Conservation (phyloP, 2,888 invertebrate genomes). For the Helleia helle region DNA sequence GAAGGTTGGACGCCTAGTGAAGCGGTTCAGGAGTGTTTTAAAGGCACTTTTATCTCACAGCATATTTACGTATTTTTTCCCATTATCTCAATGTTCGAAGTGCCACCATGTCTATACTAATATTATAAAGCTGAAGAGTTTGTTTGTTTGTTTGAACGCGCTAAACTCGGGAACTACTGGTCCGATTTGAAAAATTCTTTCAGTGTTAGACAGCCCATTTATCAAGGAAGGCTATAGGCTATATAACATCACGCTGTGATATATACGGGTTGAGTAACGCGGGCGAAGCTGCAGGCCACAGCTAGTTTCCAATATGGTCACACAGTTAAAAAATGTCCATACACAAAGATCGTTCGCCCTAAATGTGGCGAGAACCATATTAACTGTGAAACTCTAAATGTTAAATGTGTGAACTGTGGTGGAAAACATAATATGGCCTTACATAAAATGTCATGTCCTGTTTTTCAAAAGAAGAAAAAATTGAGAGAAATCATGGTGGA, state of each 20-base stretch:
- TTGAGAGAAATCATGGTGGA: constrained; percentile 18
- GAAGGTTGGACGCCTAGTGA: constrained; percentile 16
- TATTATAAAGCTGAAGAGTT: too few relatives aligned
- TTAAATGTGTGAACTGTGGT: constrained; percentile 16
- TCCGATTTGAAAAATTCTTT: too few relatives aligned
- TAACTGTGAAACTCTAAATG: constrained; percentile 16
- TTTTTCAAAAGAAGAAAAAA: constrained; percentile 17
- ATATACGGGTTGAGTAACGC: too few relatives aligned
- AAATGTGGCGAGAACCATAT: constrained; percentile 16
- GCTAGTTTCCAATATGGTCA: constrained; percentile 18
- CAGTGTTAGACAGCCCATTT: too few relatives aligned
- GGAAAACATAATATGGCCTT: constrained; percentile 20
- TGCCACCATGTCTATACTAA: too few relatives aligned
- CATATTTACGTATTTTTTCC: constrained; percentile 17
- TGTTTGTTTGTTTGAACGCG: too few relatives aligned
- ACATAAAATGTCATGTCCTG: constrained; percentile 13
- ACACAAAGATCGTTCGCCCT: constrained; percentile 15
- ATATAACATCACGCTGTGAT: too few relatives aligned
- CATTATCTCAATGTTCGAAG: too few relatives aligned
- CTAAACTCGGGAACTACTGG: too few relatives aligned
- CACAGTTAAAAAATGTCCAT: constrained; percentile 14
- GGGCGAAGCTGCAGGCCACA: too few relatives aligned
- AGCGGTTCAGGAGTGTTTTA: constrained; percentile 16
- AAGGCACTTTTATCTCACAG: constrained; percentile 14
- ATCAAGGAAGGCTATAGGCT: too few relatives aligned